Evolutionary conservation across 2,888 invertebrate species (phyloP).

Genomic region (Serrognathus titanus): DNA sequence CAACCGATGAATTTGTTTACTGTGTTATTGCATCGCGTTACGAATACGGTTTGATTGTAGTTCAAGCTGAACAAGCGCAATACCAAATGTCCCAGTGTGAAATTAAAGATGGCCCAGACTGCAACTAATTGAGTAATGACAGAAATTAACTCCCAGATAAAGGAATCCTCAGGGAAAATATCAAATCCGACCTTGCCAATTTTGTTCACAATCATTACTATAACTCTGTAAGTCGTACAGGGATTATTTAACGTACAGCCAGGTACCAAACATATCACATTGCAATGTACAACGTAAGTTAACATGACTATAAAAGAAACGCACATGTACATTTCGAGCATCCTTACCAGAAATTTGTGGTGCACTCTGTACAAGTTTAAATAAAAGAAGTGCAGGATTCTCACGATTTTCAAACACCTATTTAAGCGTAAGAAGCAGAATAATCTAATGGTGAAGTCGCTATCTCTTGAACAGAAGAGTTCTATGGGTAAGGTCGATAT

Average conservation of each 20-base stretch:
- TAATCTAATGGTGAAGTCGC: not conserved
- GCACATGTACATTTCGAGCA: slow-evolving; percentile 5
- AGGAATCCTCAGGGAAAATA: not conserved
- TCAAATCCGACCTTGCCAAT: not conserved
- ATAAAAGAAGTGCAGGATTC: slow-evolving; percentile 4
- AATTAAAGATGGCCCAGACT: not conserved
- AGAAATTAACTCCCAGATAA: not conserved
- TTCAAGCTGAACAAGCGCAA: not conserved
- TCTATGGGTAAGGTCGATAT: slow-evolving; percentile 19
- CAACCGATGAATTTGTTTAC: not conserved
- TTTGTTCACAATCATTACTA: not conserved
- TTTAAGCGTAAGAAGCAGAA: slow-evolving; percentile 6
- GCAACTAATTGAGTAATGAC: not conserved
- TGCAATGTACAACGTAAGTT: slow-evolving; percentile 3
- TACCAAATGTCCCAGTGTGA: not conserved
- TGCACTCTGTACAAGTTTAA: slow-evolving; percentile 1
- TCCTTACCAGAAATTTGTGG: not conserved
- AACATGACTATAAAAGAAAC: not conserved
- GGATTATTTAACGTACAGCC: not conserved
- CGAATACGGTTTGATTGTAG: not conserved
- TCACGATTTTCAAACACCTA: slow-evolving; percentile 5
- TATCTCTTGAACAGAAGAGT: not conserved
- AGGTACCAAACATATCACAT: not conserved
- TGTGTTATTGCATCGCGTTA: no score
- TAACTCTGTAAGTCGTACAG: not conserved